A percentile compares a stretch with the other conserved stretches of the same genome.
Evolutionary conservation across 2,797 vertebrate genomes (phyloP).

Genomic region (Cuculus canorus): DNA sequence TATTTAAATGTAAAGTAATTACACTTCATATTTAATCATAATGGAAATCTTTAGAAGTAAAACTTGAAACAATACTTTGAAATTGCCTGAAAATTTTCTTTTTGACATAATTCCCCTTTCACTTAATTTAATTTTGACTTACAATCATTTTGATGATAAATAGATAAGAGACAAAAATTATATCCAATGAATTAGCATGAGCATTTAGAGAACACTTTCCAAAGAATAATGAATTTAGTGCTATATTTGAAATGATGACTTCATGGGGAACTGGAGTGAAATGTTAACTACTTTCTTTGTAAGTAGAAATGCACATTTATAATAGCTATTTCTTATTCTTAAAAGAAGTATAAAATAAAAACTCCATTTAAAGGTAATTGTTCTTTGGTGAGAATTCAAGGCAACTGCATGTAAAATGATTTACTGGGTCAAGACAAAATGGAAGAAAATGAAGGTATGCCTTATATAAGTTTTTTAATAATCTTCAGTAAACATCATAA

Average conservation of each 20-base stretch:
- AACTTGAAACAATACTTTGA: not conserved
- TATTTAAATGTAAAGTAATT: not conserved
- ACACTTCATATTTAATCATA: not conserved
- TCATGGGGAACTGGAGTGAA: not conserved
- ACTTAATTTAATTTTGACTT: not conserved
- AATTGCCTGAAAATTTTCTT: not conserved
- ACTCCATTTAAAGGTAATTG: not conserved
- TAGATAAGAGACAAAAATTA: not conserved
- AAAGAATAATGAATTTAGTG: not conserved
- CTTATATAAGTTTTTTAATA: conserved; percentile 23
- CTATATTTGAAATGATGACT: not conserved
- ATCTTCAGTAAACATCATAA: conserved; percentile 13
- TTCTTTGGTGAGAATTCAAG: not conserved
- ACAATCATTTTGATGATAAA: not conserved
- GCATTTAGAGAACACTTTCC: not conserved
- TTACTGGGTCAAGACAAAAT: not conserved
- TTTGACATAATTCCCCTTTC: not conserved
- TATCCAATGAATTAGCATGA: not conserved
- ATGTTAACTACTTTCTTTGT: not conserved
- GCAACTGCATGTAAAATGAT: not conserved
- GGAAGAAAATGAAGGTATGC: not conserved
- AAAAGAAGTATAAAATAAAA: not conserved
- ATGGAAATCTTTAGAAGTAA: not conserved
- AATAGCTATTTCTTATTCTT: not conserved
- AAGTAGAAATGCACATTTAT: not conserved